These are phyloP conservation scores for Leucania comma DNA, from an alignment of 2,888 invertebrate species.

Conservation along the genomic window DNA sequence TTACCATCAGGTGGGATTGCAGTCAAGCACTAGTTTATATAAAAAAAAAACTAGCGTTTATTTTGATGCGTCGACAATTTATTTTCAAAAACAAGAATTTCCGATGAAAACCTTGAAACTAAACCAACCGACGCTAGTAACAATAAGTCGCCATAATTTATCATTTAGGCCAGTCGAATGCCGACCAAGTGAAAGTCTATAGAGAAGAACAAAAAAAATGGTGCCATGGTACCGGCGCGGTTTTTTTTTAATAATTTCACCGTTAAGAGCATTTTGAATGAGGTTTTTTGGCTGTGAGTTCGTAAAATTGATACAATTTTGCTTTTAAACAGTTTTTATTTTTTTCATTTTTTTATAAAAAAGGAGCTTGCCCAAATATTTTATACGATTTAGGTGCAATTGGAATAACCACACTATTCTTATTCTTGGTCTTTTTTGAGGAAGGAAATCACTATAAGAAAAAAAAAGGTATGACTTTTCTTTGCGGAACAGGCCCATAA, in stretches of 20 bases:
- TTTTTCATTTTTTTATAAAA: not conserved
- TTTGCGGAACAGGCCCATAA: no score
- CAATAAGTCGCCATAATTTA: slow-evolving; percentile 30
- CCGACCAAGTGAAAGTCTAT: slow-evolving; percentile 52
- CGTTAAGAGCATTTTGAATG: slow-evolving; percentile 15
- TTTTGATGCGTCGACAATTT: no score
- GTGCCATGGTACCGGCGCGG: slow-evolving; percentile 42
- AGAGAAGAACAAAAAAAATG: slow-evolving; percentile 51
- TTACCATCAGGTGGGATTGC: no score
- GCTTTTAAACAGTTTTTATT: not conserved
- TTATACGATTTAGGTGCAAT: no score
- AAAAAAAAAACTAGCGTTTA: no score
- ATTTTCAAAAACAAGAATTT: no score
- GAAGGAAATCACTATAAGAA: no score
- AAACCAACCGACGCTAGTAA: slow-evolving; percentile 5
- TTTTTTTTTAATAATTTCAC: slow-evolving; percentile 48
- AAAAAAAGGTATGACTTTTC: no score
- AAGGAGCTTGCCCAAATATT: no score
- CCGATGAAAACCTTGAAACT: not conserved
- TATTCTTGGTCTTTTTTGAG: no score
- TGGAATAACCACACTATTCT: no score
- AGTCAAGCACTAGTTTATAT: no score
- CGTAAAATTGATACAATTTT: not conserved
- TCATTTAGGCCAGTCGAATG: slow-evolving; percentile 20
- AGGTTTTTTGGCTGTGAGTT: not conserved